Evolutionary conservation across 2,113 vertebrate genomes (phyloP), one percentile per base, ranked within the genome.

Genomic region (Pseudopodoces humilis): DNA sequence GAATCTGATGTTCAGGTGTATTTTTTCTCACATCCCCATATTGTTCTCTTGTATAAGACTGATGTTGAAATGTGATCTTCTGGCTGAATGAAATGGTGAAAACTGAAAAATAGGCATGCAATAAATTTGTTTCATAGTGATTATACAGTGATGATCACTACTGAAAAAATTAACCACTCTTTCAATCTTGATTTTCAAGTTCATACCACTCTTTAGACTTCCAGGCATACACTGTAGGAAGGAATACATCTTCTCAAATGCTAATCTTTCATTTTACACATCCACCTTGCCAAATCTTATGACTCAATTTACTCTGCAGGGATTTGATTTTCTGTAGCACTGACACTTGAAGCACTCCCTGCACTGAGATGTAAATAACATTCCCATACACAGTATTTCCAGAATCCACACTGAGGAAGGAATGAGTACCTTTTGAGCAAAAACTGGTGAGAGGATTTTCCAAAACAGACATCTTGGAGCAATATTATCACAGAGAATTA

Each of bases 251-350:
- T 93, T 71, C 55, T 18, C 5, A 17, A 76, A 84, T 83, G 28
- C 28, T 90, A 69, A 53, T 93, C 41, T 90, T 75, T 69, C 46
- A 60, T 92, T 95, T 92, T 78, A 77, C 35, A 81, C 39, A 68
- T 72, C 46, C 43, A 77, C 33, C 35, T 80, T 78, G 72, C 76
- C 82, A 91, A 92, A 90, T 92, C 71, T 67, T 63, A 83, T 37
- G 78, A 88, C n/a, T 93, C 63, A 70, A 87, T 92, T 95, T 91
- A 35, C 41, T 84, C 67, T 90, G n/a, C 43, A 70, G 44, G 79
- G 56, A 79, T 68, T 83, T 86, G 25, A 49, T 90, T 94, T 95
- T 93, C 75, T 80, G 65, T 49, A 76, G 46, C 1, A 0, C 25
- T 90, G 67, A 77, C 35, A 41, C 49, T 41, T 6, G 7, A 76